Conservation (phyloP, 2,113 vertebrate species). For the Talpa occidentalis region DNA sequence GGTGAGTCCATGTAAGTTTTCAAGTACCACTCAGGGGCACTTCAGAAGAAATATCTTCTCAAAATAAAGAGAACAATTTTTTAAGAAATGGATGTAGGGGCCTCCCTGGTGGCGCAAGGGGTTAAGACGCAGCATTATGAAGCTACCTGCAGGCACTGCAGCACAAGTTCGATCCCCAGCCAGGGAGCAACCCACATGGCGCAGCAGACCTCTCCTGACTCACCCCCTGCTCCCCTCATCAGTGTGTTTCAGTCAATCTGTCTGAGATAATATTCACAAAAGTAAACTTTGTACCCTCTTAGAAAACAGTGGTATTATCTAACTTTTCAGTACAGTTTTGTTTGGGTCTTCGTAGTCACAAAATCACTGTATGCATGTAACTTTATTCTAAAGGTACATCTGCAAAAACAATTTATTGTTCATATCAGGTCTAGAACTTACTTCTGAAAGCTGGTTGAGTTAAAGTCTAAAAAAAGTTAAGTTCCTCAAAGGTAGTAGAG, state of each 20-base stretch:
- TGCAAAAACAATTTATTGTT: not conserved
- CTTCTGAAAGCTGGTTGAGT: not conserved
- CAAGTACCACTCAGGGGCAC: not conserved
- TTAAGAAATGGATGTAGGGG: not conserved
- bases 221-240: too few species aligned
- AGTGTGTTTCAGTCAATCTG: too few species aligned
- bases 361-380: not conserved
- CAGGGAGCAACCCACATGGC: too few species aligned
- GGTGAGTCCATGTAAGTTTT: not conserved
- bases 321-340: not conserved
- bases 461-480: constrained; percentile 20
- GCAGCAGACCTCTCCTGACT: too few species aligned
- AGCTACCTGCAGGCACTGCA: too few species aligned
- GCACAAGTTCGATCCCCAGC: too few species aligned
- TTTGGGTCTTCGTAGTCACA: not conserved
- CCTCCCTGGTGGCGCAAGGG: too few species aligned
- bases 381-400: not conserved
- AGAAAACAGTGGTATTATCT: not conserved
- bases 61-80: not conserved
- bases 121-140: too few species aligned
- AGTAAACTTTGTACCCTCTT: not conserved
- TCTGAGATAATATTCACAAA: not conserved
- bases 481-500: not conserved
- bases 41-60: not conserved
- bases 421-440: not conserved